phyloP scores from a whole-genome alignment of 2,113 vertebrate species.

The Ochotona princeps region DNA sequence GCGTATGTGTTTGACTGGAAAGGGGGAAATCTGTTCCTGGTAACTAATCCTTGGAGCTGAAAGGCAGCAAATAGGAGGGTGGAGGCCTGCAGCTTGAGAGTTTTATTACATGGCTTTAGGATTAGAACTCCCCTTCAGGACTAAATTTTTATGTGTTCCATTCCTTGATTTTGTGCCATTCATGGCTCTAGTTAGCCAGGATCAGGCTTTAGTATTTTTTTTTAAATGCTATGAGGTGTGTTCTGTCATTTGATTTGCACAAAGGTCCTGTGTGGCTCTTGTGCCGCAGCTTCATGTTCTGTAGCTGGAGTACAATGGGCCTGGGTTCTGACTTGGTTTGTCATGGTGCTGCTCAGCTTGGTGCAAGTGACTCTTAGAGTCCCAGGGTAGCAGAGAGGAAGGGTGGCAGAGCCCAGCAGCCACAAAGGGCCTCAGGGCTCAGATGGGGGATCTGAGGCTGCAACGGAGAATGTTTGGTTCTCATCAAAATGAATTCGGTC shows the following conservation, averaged over 20 bases:
- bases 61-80: neutral
- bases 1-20: neutral
- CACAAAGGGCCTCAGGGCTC: too few species aligned
- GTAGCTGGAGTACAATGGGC: neutral
- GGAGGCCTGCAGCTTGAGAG: neutral
- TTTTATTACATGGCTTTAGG: slow-evolving; percentile 8
- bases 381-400: neutral
- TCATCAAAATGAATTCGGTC: neutral
- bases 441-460: neutral
- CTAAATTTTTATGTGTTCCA: neutral
- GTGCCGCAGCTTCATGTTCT: accelerated
- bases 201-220: neutral
- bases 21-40: neutral
- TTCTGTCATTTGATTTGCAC: neutral
- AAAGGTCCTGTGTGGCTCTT: neutral
- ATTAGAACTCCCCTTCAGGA: neutral
- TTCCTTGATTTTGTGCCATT: neutral
- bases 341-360: neutral
- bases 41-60: neutral
- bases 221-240: neutral
- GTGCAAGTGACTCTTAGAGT: neutral
- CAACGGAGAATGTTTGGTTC: neutral
- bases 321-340: neutral
- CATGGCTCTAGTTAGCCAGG: neutral
- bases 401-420: neutral